Evolutionary conservation across 2,797 vertebrate genomes (phyloP).

Genomic region (Malacoraja senta): DNA sequence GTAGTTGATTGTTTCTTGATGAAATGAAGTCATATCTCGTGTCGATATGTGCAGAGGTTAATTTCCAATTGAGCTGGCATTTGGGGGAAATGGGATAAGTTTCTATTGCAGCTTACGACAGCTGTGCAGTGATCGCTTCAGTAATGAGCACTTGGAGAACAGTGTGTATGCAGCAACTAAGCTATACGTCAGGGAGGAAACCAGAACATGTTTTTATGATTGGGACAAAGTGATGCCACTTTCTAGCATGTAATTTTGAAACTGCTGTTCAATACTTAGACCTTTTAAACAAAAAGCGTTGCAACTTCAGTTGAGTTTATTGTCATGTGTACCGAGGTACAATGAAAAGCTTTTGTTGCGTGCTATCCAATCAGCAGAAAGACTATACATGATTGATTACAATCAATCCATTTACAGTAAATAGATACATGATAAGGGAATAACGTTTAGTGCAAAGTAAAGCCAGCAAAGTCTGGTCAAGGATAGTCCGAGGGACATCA

Average conservation of each 20-base stretch:
- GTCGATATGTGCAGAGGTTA: not conserved
- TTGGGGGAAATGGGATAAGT: not conserved
- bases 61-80: not conserved
- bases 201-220: not conserved
- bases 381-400: too few relatives aligned
- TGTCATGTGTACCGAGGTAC: too few relatives aligned
- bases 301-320: not conserved
- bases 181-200: not conserved
- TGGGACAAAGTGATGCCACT: not conserved
- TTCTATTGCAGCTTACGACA: not conserved
- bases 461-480: too few relatives aligned
- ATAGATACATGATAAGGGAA: too few relatives aligned
- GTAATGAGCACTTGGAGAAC: not conserved
- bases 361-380: too few relatives aligned
- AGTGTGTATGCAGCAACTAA: not conserved
- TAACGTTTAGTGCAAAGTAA: too few relatives aligned
- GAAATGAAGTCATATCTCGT: too few relatives aligned
- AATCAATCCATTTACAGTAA: too few relatives aligned
- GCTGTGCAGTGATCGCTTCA: not conserved
- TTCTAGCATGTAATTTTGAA: not conserved
- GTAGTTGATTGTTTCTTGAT: not conserved
- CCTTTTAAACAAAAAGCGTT: not conserved
- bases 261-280: not conserved
- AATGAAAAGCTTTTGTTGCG: too few relatives aligned
- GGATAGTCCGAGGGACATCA: too few relatives aligned